A percentile compares a stretch with the other conserved stretches of the same genome.
Conservation (phyloP, 1,140 invertebrate genomes). For the Rhagoletis zephyria region DNA sequence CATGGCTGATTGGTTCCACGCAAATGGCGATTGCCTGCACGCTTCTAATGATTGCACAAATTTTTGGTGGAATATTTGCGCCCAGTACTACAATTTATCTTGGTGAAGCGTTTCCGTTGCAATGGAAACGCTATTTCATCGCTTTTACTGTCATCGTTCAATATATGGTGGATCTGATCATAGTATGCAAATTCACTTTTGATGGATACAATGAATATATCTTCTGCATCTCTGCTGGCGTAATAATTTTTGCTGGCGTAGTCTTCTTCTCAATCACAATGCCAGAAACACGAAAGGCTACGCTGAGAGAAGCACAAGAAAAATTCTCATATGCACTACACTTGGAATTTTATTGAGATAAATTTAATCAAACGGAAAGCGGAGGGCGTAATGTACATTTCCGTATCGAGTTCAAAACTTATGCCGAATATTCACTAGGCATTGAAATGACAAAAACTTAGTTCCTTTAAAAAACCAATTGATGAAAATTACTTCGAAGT, state of each 20-base stretch:
- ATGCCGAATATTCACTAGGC: too few species aligned
- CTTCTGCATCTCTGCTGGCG: conserved; percentile 54
- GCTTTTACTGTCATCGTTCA: conserved; percentile 64
- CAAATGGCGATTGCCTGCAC: conserved; percentile 61
- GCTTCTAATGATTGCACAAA: conserved; percentile 63
- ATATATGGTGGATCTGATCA: conserved; percentile 66
- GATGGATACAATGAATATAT: conserved; percentile 5
- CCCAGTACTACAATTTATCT: conserved; percentile 61
- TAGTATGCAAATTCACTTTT: conserved; percentile 58
- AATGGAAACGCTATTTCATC: conserved; percentile 61
- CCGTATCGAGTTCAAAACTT: too few species aligned
- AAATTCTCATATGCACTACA: neutral
- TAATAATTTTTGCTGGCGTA: neutral
- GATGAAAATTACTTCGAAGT: too few species aligned
- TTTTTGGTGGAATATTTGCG: conserved; percentile 65
- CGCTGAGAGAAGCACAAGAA: conserved; percentile 61
- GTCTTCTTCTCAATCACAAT: conserved; percentile 56
- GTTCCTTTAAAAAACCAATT: too few species aligned
- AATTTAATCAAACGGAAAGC: too few species aligned
- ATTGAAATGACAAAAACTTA: too few species aligned
- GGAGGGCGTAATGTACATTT: too few species aligned
- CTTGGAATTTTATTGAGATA: neutral
- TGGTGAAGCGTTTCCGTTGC: conserved; percentile 66
- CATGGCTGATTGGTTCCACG: conserved; percentile 12
- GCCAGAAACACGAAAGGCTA: conserved; percentile 63